Percentiles rank a stretch among this genome's conserved stretches.
phyloP scores from a whole-genome alignment of 2,113 vertebrate species.

The Okapia johnstoni region DNA sequence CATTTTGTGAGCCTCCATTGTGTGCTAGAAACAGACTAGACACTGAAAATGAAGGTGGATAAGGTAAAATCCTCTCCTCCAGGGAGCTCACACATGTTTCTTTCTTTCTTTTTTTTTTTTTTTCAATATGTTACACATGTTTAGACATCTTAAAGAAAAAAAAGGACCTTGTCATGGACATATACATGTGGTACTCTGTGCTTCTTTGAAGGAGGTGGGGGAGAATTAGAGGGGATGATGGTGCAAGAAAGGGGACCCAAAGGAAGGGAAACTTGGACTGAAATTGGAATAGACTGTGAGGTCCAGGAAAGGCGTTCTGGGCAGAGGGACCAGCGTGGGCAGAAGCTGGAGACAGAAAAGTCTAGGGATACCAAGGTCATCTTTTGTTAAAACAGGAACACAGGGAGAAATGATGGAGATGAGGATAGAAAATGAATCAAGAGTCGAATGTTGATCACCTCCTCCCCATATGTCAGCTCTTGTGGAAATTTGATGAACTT shows the following conservation, averaged over 20 bases:
- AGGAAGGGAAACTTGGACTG: not conserved
- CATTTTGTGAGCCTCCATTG: not conserved
- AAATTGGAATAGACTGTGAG: not conserved
- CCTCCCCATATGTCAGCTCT: not conserved
- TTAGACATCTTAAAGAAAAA: not conserved
- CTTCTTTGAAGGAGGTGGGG: not conserved
- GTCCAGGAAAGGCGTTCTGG: not conserved
- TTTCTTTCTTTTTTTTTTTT: not conserved
- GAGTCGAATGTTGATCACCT: not conserved
- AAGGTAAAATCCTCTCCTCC: not conserved
- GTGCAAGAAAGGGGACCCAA: not conserved
- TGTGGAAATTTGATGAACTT: not conserved
- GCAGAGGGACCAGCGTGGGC: not conserved
- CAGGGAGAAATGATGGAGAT: not conserved
- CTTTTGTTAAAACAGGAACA: not conserved
- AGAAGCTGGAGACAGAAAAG: not conserved
- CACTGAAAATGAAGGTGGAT: not conserved
- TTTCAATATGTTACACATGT: not conserved
- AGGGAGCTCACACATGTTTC: not conserved
- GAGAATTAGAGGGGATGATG: not conserved
- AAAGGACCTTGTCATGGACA: not conserved
- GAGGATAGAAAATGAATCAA: not conserved
- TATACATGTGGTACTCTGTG: not conserved
- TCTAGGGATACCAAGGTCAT: not conserved
- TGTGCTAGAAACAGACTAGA: not conserved